Base-by-base conservation (phyloP, 2,797 vertebrate genomes). In the Alcedo atthis region DNA sequence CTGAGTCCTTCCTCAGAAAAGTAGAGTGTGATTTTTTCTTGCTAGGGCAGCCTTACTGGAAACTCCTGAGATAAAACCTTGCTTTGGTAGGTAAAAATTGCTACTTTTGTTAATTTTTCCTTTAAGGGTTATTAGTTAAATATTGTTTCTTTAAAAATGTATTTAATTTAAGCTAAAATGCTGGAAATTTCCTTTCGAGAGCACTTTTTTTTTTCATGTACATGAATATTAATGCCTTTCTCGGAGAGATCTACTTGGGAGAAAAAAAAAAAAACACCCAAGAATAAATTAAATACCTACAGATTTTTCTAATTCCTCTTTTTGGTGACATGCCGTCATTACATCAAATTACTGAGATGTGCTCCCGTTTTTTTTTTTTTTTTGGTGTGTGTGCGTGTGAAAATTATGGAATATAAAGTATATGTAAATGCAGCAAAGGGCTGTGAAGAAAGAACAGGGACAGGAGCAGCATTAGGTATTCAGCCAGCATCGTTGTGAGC, bases 331-430 rank as follows among this genome's bases (percentile, higher is more conserved):
- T 97, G 97, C 98, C 98, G 98, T 98, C 98, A 97, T 98, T 98
- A 98, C 98, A 99, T 99, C 98, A 99, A 99, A 99, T 99, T 98
- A 99, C 98, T 96, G 97, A 98, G 98, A 98, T 97, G 98, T 98
- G 98, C 98, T 98, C 78, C 96, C 94, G 6, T 90, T 96, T 93
- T 95, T 92, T 63, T 40, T 40, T 40, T 40, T 40, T n/a, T n/a
- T n/a, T n/a, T 14, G 14, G 12, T 40, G 37, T 40, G 37, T 89
- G 97, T 91, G 97, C 82, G 96, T 95, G 97, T 94, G 97, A 97
- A 98, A 98, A 98, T 98, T 98, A 97, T 97, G 96, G 98, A 99
- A 99, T 99, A 98, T 98, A 98, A 99, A 99, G 98, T 98, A 97
- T 98, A 99, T 99, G 99, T 98, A 99, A 99, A 99, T 99, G 98